Evolutionary conservation across 2,797 vertebrate genomes (phyloP).

Genomic region (Psittacula derbiana): DNA sequence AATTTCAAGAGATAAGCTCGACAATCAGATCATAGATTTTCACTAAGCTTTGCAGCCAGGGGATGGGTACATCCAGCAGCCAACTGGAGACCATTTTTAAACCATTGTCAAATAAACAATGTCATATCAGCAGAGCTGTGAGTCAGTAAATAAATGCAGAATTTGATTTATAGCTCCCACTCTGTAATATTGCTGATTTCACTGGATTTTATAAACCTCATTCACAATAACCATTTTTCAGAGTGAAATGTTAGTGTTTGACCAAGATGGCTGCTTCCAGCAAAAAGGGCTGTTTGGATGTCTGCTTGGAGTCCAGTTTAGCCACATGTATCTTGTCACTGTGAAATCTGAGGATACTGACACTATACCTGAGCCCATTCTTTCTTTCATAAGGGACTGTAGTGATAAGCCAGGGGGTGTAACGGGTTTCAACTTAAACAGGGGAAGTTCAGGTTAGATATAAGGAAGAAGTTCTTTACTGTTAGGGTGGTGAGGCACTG

Average conservation of each 20-base stretch:
- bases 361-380: background rate
- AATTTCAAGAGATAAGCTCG: background rate
- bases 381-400: background rate
- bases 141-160: background rate
- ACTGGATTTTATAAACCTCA: background rate
- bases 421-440: background rate
- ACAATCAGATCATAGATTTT: background rate
- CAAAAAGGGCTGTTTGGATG: background rate
- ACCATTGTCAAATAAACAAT: background rate
- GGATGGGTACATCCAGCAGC: background rate
- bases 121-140: background rate
- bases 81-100: background rate
- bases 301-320: background rate
- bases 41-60: background rate
- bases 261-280: background rate
- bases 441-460: background rate
- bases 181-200: background rate
- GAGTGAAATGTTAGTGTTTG: background rate
- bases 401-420: background rate
- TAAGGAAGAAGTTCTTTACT: background rate
- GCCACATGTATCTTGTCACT: background rate
- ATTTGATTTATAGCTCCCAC: background rate
- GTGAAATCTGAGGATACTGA: background rate
- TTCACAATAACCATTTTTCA: background rate
- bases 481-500: background rate